Evolutionary conservation across 2,888 invertebrate species (phyloP), one percentile per base, ranked within the genome.

Genomic region (Standfussiana lucernea): DNA sequence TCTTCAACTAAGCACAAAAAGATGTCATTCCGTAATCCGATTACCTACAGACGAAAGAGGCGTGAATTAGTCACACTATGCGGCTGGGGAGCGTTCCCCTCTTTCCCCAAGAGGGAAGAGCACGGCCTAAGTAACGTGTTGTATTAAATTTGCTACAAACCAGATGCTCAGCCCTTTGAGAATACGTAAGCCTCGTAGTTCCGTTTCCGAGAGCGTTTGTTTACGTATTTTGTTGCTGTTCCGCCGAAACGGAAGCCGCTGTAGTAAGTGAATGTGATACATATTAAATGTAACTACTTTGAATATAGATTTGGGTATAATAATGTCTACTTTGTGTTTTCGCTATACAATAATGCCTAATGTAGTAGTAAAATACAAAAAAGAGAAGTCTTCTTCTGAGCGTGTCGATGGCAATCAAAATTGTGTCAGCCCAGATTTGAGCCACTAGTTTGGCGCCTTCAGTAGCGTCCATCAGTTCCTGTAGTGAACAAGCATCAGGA

Each of bases 81-180:
- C 67, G 37, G 71, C 68, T 64, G 59, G 73, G 32, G 64, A 84
- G 83, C 78, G 77, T 81, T 88, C 86, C 85, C 84, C 77, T 70
- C 75, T 76, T 72, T 74, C 72, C 88, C 77, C 77, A 15, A 47
- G 86, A 80, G 86, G 72, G 24, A 24, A 79, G 64, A 45, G 70
- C 64, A 61, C 28, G 68, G 59, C 76, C 78, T 72, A 78, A 71
- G 74, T 79, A 80, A 82, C 75, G 83, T 86, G 79, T 88, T 80
- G 79, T 86, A 87, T 87, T 88, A 85, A 86, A 85, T 89, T 89
- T 81, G 78, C 76, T 83, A 81, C 83, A 82, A 86, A 79, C 82
- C 83, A 85, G 88, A 86, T 88, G 86, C 71, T 84, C 70, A 71
- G 79, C 66, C 86, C 82, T 86, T 81, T 79, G 83, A 83, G 83